Conservation (phyloP, 2,888 invertebrate species). For the Aelia acuminata region DNA sequence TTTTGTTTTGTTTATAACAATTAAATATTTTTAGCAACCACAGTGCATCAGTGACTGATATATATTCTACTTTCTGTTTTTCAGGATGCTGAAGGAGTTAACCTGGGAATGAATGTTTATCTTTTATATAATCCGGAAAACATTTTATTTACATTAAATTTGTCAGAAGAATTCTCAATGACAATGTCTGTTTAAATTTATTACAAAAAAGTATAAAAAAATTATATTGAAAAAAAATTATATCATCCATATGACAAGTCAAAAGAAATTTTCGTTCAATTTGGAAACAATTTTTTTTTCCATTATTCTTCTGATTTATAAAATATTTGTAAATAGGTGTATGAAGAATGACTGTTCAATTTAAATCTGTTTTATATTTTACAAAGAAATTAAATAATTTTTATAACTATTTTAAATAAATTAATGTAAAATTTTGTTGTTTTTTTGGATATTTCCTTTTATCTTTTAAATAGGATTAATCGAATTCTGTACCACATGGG, state of each 20-base stretch:
- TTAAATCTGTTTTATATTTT: constrained; percentile 16
- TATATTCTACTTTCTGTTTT: constrained; percentile 49
- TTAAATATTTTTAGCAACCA: constrained; percentile 39
- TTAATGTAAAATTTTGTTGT: constrained; percentile 18
- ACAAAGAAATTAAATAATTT: not conserved
- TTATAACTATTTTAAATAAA: constrained; percentile 43
- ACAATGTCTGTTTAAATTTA: not conserved
- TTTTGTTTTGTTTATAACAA: not conserved
- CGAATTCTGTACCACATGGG: not conserved
- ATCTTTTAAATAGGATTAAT: not conserved
- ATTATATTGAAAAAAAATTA: not conserved
- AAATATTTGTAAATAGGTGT: constrained; percentile 6
- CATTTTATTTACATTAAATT: not conserved
- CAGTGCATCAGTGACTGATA: not conserved
- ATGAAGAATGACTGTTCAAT: constrained; percentile 5
- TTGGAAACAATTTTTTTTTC: not conserved
- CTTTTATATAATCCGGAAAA: not conserved
- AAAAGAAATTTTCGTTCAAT: not conserved
- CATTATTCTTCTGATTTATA: not conserved
- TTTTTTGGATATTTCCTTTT: not conserved
- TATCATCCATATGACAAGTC: not conserved
- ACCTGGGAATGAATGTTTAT: not conserved
- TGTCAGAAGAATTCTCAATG: not conserved
- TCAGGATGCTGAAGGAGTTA: constrained; percentile 32
- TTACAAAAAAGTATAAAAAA: too few relatives aligned